These are phyloP conservation scores for Albula glossodonta DNA, from an alignment of 2,113 vertebrate species.

Conservation along the genomic window DNA sequence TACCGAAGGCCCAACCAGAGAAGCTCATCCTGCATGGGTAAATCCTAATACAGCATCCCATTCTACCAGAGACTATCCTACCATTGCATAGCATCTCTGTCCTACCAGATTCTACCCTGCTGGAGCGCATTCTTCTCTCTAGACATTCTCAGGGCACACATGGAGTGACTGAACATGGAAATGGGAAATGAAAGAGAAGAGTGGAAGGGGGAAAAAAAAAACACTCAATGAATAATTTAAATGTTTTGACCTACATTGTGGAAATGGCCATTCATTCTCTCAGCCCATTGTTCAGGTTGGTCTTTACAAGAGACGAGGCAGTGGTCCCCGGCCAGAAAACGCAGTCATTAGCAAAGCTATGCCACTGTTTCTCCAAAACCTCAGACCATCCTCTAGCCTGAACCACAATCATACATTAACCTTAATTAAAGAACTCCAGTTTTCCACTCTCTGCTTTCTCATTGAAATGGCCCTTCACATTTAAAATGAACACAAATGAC, in stretches of 20 bases:
- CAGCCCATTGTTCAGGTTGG: not conserved
- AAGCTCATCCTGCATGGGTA: too few species aligned
- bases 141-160: not conserved
- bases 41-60: too few species aligned
- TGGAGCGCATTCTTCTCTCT: too few species aligned
- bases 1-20: too few species aligned
- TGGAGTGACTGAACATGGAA: not conserved
- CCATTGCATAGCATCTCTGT: too few species aligned
- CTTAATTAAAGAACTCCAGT: not conserved
- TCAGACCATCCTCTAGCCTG: not conserved
- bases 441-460: not conserved
- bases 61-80: too few species aligned
- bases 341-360: not conserved
- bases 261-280: not conserved
- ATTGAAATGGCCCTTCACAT: not conserved
- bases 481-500: not conserved
- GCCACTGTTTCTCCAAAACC: not conserved
- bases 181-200: not conserved
- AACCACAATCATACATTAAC: not conserved
- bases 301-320: not conserved
- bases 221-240: constrained; percentile 15
- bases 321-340: not conserved
- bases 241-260: constrained; percentile 18
- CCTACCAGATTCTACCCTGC: too few species aligned
- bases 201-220: not conserved